Base-by-base conservation (phyloP, 2,113 vertebrate genomes). In the Anhinga anhinga region DNA sequence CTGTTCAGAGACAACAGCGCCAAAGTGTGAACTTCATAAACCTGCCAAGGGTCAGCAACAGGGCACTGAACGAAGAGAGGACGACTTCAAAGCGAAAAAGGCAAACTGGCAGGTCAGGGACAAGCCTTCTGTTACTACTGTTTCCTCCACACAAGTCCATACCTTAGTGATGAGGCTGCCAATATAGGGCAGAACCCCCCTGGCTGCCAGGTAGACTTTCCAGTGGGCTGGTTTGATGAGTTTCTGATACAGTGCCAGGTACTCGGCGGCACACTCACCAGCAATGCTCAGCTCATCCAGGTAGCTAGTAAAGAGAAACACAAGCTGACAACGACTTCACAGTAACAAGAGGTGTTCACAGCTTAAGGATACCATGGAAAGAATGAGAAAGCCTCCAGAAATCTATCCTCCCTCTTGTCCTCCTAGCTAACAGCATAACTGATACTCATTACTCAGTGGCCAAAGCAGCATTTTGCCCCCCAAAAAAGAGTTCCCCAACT, bases 101-200 rank as follows among this genome's bases (percentile, higher is more conserved):
- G 49, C 62, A 47, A 95, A 53, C 7, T 3, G 50, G 25, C 5
- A 45, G 69, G 55, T 40, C 29, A 66, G 49, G 17, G 12, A 27
- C 26, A n/a, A 76, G 69, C 50, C 50, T 59, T 45, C 49, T 72
- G 26, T 10, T 27, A 20, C 38, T 56, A 7, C 34, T 8, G 29
- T 5, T 15, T 87, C 70, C 78, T 91, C 56, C 47, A 59, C 8
- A 44, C 30, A 13, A 27, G 27, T 11, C 58, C 84, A 7, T 98
- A 99, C 99, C 99, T 99, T 99, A 49, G 99, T 99, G 97, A 99
- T 99, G 88, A 99, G 99, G 97, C 99, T 99, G 79, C 99, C 99
- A 7, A 99, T 98, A 7, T 99, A 99, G 40, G 99, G 99, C 91
- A 99, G 98, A 91, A 99, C 99, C 3, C 99, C 99, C 11, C 99